Base-by-base conservation (phyloP, 2,888 invertebrate genomes). In the Dilophus febrilis region DNA sequence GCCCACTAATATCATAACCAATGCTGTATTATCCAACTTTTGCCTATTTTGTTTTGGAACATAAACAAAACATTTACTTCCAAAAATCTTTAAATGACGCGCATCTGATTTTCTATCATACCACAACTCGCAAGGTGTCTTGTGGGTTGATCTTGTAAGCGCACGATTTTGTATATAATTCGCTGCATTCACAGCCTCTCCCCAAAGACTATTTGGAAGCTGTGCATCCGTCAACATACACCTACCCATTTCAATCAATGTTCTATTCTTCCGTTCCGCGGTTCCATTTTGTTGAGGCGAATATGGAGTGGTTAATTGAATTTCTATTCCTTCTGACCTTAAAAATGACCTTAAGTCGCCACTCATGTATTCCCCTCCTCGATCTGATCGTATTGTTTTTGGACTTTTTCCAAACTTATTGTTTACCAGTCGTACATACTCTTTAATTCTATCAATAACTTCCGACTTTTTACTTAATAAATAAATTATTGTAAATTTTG, bases 181-280 rank as follows among this genome's bases (percentile, higher is more conserved):
- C 6, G 53, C 52, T 42, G 50, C 53, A 4, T 48, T 46, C 0
- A 54, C 49, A 1, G 56, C 55, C 46, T 59, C 57, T 16, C 54
- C 54, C 57, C 56, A 58, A 4, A 54, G 41, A 2, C 36, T 40
- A 26, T 46, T 44, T 6, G 40, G 22, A 3, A 50, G 13, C 0
- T 47, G 49, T 40, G 39, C 34, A 14, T 44, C 31, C n/a, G 32
- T 29, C 4, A 43, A 12, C n/a, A 41, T 5, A 16, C 38, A 43
- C 11, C 41, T 18, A 2, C 34, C 33, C 41, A 39, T 41, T 27
- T 43, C 41, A n/a, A 36, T n/a, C 14, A 38, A 18, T 33, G 4
- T 17, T 3, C 27, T 7, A 22, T 38, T 38, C 10, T 38, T 38
- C 22, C 38, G n/a, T 32, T 38, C 38, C 2, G 38, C 38, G 2